Base-by-base conservation (phyloP, 2,888 invertebrate genomes). In the Ochropacha duplaris region DNA sequence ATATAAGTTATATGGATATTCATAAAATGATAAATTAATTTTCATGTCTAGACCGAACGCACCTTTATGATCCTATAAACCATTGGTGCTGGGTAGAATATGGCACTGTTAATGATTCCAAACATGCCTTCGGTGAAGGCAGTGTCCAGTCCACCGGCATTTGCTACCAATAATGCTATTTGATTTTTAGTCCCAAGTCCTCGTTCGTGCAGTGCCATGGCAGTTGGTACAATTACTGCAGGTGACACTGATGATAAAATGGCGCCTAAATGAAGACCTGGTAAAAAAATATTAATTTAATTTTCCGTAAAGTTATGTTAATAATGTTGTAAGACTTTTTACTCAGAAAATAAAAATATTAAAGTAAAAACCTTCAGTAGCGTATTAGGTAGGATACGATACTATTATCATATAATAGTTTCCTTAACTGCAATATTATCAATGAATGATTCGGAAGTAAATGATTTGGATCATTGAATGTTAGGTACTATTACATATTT, bases 201-300 rank as follows among this genome's bases (percentile, higher is more conserved):
- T 82, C 95, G 96, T 49, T 94, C 94, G 26, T 96, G 94, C 24
- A 99, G 91, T 39, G 95, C 93, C 79, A 97, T 94, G 50, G 98
- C 94, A 60, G 97, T 97, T 0, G 99, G 98, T 1, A 99, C 98
- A 5, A 99, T 96, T 4, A 99, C 97, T 1, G 99, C 99, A 4
- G 99, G 99, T 0, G 98, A 98, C 1, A 99, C 99, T 2, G 99
- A 99, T 0, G 98, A 96, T 57, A 98, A 93, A 55, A 98, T 96
- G 55, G 96, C 94, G 9, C 98, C 98, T 34, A 98, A 92, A 65
- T 98, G 94, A 57, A 98, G 93, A 39, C 94, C 94, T 94, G 74
- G 3, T 19, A 11, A 44, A 44, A 44, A 16, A 1, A 16, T 24
- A 24, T 24, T 24, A 24, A 2, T 24, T 24, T 5, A 24, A 24